phyloP scores from a whole-genome alignment of 2,888 invertebrate species.

The Acanthosoma haemorrhoidale region DNA sequence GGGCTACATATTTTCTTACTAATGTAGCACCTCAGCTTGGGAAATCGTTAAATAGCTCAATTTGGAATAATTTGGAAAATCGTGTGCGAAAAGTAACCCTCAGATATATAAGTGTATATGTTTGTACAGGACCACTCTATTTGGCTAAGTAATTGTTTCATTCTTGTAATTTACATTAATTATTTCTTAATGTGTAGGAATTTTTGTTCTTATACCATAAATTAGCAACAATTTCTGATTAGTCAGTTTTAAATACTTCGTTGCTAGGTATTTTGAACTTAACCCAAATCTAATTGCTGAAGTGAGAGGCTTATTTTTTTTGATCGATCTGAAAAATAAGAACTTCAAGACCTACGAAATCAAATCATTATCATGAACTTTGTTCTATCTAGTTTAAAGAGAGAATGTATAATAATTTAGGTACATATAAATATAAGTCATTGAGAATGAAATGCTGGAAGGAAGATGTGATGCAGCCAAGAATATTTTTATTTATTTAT shows the following conservation, averaged over 20 bases:
- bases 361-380: too few relatives aligned
- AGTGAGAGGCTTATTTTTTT: too few relatives aligned
- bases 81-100: conserved; percentile 72
- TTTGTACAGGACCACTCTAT: conserved; percentile 88
- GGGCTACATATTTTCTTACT: conserved; percentile 83
- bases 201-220: background rate
- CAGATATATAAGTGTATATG: conserved; percentile 72
- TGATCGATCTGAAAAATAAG: too few relatives aligned
- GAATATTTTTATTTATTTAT: too few relatives aligned
- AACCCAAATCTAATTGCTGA: background rate
- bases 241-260: background rate
- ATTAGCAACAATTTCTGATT: too few relatives aligned
- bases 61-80: conserved; percentile 85
- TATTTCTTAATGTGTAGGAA: background rate
- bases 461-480: too few relatives aligned
- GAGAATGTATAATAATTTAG: too few relatives aligned
- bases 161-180: too few relatives aligned
- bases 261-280: background rate
- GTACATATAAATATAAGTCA: too few relatives aligned
- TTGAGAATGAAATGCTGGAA: too few relatives aligned
- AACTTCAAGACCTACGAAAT: too few relatives aligned
- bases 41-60: conserved; percentile 82
- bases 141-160: conserved; percentile 60
- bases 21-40: conserved; percentile 98
- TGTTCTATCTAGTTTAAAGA: too few relatives aligned